A percentile compares a stretch with the other conserved stretches of the same genome.
Conservation (phyloP, 2,113 vertebrate species). For the Rhinoderma darwinii region DNA sequence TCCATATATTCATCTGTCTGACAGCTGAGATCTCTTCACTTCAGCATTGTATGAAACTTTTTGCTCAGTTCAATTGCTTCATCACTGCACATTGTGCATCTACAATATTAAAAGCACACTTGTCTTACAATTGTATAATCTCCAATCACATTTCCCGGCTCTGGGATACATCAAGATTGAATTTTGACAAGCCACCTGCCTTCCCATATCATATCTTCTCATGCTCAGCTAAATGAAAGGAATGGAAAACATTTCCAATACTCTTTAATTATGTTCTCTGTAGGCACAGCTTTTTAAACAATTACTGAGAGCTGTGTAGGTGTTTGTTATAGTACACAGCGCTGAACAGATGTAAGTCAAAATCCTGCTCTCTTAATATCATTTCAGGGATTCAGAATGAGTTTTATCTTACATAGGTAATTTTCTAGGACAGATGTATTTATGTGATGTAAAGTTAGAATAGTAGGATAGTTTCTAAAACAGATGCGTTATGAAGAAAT, state of each 20-base stretch:
- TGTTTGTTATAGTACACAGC: conserved; percentile 53
- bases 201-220: conserved; percentile 52
- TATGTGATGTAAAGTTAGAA: conserved; percentile 15
- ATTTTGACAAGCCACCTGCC: conserved; percentile 51
- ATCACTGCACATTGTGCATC: conserved; percentile 49
- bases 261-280: conserved; percentile 57
- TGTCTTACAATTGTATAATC: conserved; percentile 45
- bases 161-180: conserved; percentile 15
- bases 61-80: conserved; percentile 28
- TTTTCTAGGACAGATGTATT: conserved; percentile 37
- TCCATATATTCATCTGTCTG: conserved; percentile 3
- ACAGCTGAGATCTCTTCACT: conserved; percentile 32
- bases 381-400: conserved; percentile 19
- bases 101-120: conserved; percentile 38
- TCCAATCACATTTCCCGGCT: conserved; percentile 30
- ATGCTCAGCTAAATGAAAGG: conserved; percentile 48
- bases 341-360: conserved; percentile 25
- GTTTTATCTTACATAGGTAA: conserved; percentile 26
- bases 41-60: conserved; percentile 22
- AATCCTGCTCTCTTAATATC: conserved; percentile 24
- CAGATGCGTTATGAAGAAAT: not conserved
- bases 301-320: conserved; percentile 52
- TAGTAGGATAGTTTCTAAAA: not conserved
- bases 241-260: conserved; percentile 56
- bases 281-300: conserved; percentile 56